phyloP scores from a whole-genome alignment of 1,140 invertebrate genomes.

The Lepeophtheirus salmonis region DNA sequence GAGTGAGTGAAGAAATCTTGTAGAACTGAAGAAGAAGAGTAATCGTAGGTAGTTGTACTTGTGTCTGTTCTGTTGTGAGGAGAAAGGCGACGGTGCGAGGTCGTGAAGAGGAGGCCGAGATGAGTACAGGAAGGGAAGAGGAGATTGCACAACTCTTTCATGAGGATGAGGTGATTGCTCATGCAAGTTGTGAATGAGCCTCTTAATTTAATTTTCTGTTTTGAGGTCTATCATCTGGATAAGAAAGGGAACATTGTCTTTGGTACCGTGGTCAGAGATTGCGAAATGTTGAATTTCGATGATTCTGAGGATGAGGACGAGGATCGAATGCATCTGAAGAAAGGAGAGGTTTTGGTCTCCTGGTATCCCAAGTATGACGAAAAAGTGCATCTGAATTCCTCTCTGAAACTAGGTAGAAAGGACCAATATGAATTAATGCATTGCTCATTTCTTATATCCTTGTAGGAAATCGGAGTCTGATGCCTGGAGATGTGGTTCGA shows the following conservation, averaged over 20 bases:
- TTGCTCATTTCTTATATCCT: not conserved
- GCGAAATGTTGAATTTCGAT: not conserved
- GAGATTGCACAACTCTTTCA: not conserved
- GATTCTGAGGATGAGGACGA: not conserved
- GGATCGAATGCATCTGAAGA: not conserved
- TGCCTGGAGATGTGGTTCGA: conserved; percentile 80
- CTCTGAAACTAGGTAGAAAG: not conserved
- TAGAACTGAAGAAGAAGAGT: no score
- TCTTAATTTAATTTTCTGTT: not conserved
- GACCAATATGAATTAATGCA: not conserved
- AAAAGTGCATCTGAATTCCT: not conserved
- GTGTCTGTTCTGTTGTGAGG: no score
- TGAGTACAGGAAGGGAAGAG: no score
- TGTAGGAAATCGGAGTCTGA: conserved; percentile 43
- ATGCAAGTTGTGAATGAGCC: not conserved
- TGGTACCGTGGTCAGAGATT: not conserved
- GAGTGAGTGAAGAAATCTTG: no score
- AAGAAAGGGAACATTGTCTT: not conserved
- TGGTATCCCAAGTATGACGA: not conserved
- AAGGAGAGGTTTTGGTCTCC: not conserved
- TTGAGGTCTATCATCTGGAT: not conserved
- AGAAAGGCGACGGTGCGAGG: no score
- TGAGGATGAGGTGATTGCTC: not conserved
- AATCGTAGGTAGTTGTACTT: no score
- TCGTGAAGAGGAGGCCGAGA: no score